Conservation (phyloP, 2,797 vertebrate genomes). For the Acestrorhynchus altus region DNA sequence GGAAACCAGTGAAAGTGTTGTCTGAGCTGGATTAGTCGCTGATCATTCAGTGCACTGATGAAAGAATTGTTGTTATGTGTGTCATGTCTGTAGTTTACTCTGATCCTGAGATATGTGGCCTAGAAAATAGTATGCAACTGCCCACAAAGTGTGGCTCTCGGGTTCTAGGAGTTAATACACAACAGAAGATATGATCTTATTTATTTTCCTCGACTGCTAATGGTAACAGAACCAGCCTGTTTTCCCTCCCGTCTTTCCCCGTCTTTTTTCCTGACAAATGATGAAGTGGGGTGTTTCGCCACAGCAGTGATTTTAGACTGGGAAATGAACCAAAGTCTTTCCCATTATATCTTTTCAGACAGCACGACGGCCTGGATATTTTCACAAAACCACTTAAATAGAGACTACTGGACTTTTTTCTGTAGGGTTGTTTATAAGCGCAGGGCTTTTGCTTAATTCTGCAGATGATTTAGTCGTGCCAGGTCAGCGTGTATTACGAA, state of each 20-base stretch:
- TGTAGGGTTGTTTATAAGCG: constrained; percentile 45
- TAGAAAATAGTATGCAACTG: too few relatives aligned
- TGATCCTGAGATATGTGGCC: too few relatives aligned
- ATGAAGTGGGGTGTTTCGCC: constrained; percentile 64
- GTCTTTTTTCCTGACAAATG: constrained; percentile 61
- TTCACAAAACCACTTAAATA: constrained; percentile 69
- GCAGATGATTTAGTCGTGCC: constrained; percentile 48
- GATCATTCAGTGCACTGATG: too few relatives aligned
- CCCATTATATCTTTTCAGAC: constrained; percentile 65
- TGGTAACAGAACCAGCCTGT: background rate
- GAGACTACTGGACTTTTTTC: constrained; percentile 14
- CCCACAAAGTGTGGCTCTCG: too few relatives aligned
- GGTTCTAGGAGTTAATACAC: too few relatives aligned
- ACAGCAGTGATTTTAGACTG: constrained; percentile 65
- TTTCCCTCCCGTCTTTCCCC: constrained; percentile 21
- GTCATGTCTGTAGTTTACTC: too few relatives aligned
- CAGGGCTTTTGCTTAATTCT: constrained; percentile 55
- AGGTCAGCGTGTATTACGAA: background rate
- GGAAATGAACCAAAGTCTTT: constrained; percentile 66
- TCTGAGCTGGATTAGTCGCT: too few relatives aligned
- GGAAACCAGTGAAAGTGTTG: too few relatives aligned
- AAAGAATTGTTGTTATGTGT: too few relatives aligned
- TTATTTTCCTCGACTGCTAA: constrained; percentile 45
- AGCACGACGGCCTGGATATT: constrained; percentile 64
- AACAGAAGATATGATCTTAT: background rate